Evolutionary conservation across 2,888 invertebrate species (phyloP).

Genomic region (Punctoribates punctum): DNA sequence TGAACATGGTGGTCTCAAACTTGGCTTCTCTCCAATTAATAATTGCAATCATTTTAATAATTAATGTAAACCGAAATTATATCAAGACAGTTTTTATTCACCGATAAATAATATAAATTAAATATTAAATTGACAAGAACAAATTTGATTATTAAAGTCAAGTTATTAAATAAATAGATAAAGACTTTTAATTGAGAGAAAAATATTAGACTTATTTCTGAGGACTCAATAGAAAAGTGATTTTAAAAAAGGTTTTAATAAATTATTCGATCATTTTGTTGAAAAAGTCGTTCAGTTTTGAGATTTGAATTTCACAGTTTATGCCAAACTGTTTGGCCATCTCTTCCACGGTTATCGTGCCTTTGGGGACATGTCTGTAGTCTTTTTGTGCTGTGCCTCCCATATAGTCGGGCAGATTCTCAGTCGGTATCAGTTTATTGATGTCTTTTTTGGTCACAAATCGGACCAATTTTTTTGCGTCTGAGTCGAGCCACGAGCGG

Average conservation of each 20-base stretch:
- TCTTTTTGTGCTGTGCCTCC: conserved; percentile 35
- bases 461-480: conserved; percentile 35
- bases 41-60: too few species aligned
- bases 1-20: too few species aligned
- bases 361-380: conserved; percentile 40
- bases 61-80: too few species aligned
- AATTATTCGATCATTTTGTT: conserved; percentile 20
- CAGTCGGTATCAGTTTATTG: conserved; percentile 19
- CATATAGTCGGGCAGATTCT: conserved; percentile 43
- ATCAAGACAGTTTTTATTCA: too few species aligned
- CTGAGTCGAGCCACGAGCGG: conserved; percentile 40
- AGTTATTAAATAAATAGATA: too few species aligned
- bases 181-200: too few species aligned
- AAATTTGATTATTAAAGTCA: too few species aligned
- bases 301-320: background rate
- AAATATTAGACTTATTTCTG: background rate
- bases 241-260: background rate
- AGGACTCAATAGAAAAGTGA: background rate
- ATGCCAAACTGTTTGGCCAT: background rate
- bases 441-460: conserved; percentile 37
- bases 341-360: conserved; percentile 33
- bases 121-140: too few species aligned
- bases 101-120: too few species aligned
- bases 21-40: too few species aligned
- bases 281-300: conserved; percentile 12